Evolutionary conservation across 1,140 invertebrate species (phyloP).

Genomic region (Rhyacophila brunnea): DNA sequence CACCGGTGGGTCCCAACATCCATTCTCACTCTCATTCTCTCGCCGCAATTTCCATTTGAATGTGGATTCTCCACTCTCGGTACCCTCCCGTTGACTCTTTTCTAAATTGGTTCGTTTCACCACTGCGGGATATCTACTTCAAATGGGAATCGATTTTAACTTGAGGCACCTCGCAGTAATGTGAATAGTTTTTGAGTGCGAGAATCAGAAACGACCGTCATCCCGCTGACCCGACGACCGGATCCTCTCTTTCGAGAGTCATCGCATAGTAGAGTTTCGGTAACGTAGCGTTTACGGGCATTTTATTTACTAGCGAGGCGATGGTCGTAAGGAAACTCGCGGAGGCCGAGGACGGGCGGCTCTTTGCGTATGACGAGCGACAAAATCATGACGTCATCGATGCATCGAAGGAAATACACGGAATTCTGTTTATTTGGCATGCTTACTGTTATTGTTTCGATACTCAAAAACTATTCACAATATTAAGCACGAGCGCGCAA

Average conservation of each 20-base stretch:
- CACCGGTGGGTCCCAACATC: slow-evolving; percentile 60
- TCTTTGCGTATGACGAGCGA: no score
- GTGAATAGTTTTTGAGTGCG: slow-evolving; percentile 37
- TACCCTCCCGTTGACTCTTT: neutral
- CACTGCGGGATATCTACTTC: slow-evolving; percentile 2
- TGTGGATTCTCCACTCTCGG: neutral
- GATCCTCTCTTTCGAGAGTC: neutral
- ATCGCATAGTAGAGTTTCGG: neutral
- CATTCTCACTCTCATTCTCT: slow-evolving; percentile 3
- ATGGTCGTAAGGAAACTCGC: no score
- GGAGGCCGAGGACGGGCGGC: no score
- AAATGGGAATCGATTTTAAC: slow-evolving; percentile 16
- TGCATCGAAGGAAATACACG: no score
- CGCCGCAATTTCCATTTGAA: slow-evolving; percentile 16
- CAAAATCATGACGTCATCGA: no score
- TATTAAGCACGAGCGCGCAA: slow-evolving; percentile 51
- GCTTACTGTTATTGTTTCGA: slow-evolving; percentile 18
- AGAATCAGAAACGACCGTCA: neutral
- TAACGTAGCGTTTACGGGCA: slow-evolving; percentile 2
- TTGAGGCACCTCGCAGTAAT: slow-evolving; percentile 27
- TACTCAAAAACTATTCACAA: slow-evolving; percentile 60
- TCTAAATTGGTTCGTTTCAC: neutral
- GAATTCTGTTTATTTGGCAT: no score
- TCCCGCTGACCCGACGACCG: neutral
- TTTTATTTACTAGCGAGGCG: no score